phyloP scores from a whole-genome alignment of 2,113 vertebrate genomes.

The Pholis gunnellus region DNA sequence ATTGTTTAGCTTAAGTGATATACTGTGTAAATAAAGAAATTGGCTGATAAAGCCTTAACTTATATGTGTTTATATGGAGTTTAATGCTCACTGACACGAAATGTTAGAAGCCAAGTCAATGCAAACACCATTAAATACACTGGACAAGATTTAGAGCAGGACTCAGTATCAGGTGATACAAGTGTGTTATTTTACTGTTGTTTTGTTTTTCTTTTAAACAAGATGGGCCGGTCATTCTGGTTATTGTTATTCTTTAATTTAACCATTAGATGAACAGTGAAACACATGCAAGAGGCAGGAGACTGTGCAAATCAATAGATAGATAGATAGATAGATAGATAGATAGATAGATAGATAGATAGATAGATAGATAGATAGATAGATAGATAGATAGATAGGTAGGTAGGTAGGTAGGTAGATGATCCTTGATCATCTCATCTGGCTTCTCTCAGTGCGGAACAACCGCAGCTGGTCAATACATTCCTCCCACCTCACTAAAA shows the following conservation, averaged over 20 bases:
- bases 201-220: not conserved
- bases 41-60: conserved; percentile 20
- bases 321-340: too few relatives aligned
- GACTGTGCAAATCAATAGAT: too few relatives aligned
- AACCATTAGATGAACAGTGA: not conserved
- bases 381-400: too few relatives aligned
- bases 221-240: not conserved
- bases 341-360: too few relatives aligned
- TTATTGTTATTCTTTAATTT: not conserved
- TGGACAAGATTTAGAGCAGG: not conserved
- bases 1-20: conserved; percentile 61
- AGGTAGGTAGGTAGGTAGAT: too few relatives aligned
- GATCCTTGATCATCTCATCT: too few relatives aligned
- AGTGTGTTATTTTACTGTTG: not conserved
- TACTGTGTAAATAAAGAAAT: conserved; percentile 62
- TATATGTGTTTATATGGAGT: conserved; percentile 19
- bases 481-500: not conserved
- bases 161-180: not conserved
- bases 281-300: too few relatives aligned
- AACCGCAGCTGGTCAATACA: not conserved
- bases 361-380: too few relatives aligned
- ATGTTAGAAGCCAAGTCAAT: conserved; percentile 9
- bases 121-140: not conserved
- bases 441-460: too few relatives aligned
- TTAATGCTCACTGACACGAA: conserved; percentile 24